Base-by-base conservation (phyloP, 2,797 vertebrate species). In the Sebastes iracundus region DNA sequence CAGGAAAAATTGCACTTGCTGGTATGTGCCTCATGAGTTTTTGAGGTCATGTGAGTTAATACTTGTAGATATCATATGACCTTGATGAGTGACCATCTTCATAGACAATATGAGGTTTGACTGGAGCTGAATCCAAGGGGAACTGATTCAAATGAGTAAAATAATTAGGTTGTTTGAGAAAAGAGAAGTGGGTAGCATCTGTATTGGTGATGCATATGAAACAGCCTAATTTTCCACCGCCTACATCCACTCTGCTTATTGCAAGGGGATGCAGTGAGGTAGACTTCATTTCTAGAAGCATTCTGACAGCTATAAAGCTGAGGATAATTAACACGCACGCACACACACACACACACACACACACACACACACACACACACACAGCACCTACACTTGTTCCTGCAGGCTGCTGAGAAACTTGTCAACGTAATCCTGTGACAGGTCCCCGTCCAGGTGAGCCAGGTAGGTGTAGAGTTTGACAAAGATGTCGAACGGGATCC, bases 391-490 rank as follows among this genome's bases (percentile, higher is more conserved):
- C 97, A 87, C 90, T 70, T 83, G 68, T 35, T 92, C 82, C 88
- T 95, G 81, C 70, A 99, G 88, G 64, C 11, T 83, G 0, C 27
- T 3, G 28, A 99, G 95, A 67, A 97, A 97, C 23, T 28, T 59
- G 23, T 96, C 86, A 0, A 87, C 95, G 30, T 96, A 80, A 0
- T 64, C 73, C 11, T 82, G 88, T 11, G 87, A 33, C 56, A 97
- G 81, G 10, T 97, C 97, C 6, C 93, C 90, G 2, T 98, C 97
- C 7, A 98, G 81, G 1, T 56, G 6, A 60, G 96, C 93, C 93
- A 99, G 92, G 89, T 97, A 99, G 0, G 81, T 95, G 93, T 98
- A 99, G 32, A 98, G 88, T 35, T 84, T 92, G 0, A 82, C 80
- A 75, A 98, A 99, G 0, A 90, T 96, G 68, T 92, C 64, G 0